phyloP scores from a whole-genome alignment of 1,140 invertebrate species.

The Aphelinus atriplicis region DNA sequence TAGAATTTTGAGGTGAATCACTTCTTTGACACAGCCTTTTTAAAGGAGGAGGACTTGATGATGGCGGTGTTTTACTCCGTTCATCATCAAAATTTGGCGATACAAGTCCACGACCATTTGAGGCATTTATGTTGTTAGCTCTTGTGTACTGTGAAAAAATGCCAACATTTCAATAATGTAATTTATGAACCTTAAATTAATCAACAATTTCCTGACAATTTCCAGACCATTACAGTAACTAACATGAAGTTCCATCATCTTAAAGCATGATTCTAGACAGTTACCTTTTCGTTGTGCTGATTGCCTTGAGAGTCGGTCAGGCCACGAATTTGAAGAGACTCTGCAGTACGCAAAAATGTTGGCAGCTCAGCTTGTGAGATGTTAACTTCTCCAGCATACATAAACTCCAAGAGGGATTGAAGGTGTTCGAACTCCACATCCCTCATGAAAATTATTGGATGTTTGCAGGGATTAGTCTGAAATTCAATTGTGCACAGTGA shows the following conservation, averaged over 20 bases:
- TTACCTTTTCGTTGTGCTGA: slow-evolving; percentile 66
- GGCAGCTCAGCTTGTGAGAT: slow-evolving; percentile 88
- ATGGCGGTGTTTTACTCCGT: slow-evolving; percentile 62
- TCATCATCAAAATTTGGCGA: slow-evolving; percentile 65
- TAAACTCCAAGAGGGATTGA: slow-evolving; percentile 81
- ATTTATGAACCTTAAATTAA: too few relatives aligned
- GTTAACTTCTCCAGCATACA: slow-evolving; percentile 91
- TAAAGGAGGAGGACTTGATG: slow-evolving; percentile 63
- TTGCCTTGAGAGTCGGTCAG: slow-evolving; percentile 74
- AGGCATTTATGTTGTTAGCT: slow-evolving; percentile 62
- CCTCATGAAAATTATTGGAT: slow-evolving; percentile 86
- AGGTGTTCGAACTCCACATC: slow-evolving; percentile 82
- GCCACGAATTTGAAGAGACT: slow-evolving; percentile 87
- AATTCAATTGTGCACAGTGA: slow-evolving; percentile 29
- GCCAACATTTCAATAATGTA: too few relatives aligned
- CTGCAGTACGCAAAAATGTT: slow-evolving; percentile 87
- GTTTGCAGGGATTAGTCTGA: slow-evolving; percentile 85
- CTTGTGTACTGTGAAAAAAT: slow-evolving; percentile 57
- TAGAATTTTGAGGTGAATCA: slow-evolving; percentile 66
- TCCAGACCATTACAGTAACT: too few relatives aligned
- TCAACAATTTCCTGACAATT: too few relatives aligned
- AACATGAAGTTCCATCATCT: too few relatives aligned
- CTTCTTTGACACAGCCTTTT: slow-evolving; percentile 67
- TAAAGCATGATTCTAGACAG: neutral
- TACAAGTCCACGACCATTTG: slow-evolving; percentile 62